Conservation (phyloP, 2,797 vertebrate species). For the Peromyscus melanophrys region DNA sequence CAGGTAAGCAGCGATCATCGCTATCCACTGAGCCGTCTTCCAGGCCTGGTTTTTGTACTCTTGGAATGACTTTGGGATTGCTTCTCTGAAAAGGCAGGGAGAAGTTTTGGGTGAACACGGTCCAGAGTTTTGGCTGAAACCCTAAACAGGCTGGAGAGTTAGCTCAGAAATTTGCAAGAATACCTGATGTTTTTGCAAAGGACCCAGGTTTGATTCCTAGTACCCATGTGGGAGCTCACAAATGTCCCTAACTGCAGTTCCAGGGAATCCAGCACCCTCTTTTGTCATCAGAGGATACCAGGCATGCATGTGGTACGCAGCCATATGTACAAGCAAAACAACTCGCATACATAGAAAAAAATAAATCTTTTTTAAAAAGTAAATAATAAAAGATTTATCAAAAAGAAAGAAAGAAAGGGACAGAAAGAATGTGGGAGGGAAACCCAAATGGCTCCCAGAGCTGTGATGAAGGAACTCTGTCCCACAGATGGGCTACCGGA, state of each 20-base stretch:
- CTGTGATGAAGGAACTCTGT: background rate
- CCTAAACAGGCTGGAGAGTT: background rate
- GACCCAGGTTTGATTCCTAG: background rate
- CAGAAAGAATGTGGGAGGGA: background rate
- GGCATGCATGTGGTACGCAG: background rate
- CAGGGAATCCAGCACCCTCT: background rate
- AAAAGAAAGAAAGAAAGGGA: background rate
- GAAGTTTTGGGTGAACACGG: background rate
- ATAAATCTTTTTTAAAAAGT: background rate
- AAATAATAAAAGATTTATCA: background rate
- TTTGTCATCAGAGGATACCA: background rate
- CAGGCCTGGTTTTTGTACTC: background rate
- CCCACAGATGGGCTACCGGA: background rate
- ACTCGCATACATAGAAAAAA: background rate
- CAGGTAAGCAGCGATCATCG: too few relatives aligned
- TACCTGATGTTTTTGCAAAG: background rate
- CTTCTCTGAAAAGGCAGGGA: background rate
- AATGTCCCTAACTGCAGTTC: background rate
- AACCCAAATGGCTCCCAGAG: background rate
- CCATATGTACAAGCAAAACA: background rate
- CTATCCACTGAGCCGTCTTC: background rate
- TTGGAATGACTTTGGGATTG: background rate
- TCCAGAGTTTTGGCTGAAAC: background rate
- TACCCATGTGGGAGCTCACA: background rate
- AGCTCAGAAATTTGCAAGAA: background rate